Conservation (phyloP, 2,113 vertebrate genomes). For the Geococcyx californianus region DNA sequence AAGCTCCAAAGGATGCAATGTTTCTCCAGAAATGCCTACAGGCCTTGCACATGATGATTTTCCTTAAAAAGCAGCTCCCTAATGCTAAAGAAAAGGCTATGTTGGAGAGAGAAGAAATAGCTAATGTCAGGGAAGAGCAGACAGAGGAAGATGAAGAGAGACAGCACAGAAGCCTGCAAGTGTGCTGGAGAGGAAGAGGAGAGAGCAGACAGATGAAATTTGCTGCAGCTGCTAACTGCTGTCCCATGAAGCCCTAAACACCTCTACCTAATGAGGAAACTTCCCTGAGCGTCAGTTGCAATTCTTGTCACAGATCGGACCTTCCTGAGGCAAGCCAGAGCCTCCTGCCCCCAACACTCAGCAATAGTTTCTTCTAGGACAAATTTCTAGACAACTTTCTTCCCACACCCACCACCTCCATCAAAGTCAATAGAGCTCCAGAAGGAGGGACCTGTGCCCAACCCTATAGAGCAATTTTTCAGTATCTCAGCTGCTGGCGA, state of each 20-base stretch:
- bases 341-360: background rate
- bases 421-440: background rate
- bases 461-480: background rate
- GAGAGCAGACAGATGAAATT: background rate
- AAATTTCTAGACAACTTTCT: background rate
- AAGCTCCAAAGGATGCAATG: background rate
- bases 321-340: background rate
- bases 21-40: background rate
- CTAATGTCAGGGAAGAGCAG: background rate
- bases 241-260: background rate
- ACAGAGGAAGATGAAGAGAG: background rate
- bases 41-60: background rate
- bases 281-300: background rate
- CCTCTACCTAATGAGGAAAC: background rate
- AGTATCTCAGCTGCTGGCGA: background rate
- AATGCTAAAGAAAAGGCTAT: background rate
- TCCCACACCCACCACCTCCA: background rate
- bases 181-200: background rate
- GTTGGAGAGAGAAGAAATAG: background rate
- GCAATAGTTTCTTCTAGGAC: background rate
- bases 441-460: background rate
- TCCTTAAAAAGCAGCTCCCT: background rate
- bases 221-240: background rate
- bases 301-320: background rate
- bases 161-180: background rate